Percentiles rank a stretch among this genome's conserved stretches.
phyloP scores from a whole-genome alignment of 1,140 invertebrate genomes.

The Spodoptera frugiperda region DNA sequence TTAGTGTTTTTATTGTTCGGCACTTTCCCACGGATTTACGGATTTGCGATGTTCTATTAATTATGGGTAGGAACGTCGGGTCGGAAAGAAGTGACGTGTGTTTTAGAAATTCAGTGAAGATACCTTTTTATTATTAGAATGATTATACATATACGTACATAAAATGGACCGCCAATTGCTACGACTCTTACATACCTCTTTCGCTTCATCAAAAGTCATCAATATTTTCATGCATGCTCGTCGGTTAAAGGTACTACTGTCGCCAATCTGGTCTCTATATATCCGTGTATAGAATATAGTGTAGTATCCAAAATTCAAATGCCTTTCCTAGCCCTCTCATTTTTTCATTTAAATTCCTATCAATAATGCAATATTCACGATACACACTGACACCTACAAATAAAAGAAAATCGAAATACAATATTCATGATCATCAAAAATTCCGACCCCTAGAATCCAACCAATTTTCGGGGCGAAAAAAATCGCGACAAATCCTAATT shows the following conservation, averaged over 20 bases:
- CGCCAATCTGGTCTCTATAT: no score
- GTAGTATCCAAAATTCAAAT: not conserved
- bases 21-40: constrained; percentile 71
- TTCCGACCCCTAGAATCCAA: constrained; percentile 56
- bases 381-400: constrained; percentile 30
- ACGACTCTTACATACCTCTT: no score
- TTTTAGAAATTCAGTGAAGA: not conserved
- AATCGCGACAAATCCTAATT: constrained; percentile 76
- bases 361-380: constrained; percentile 32
- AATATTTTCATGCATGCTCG: no score
- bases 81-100: not conserved
- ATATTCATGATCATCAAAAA: constrained; percentile 56
- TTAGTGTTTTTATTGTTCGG: constrained; percentile 62
- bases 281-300: no score
- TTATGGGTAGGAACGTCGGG: not conserved
- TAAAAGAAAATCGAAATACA: constrained; percentile 49
- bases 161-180: no score
- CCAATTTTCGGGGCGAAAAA: constrained; percentile 61
- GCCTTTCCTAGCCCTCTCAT: constrained; percentile 5
- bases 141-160: no score
- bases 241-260: no score
- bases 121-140: no score
- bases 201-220: no score
- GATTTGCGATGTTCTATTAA: constrained; percentile 5
- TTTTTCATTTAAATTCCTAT: not conserved